Evolutionary conservation across 2,797 vertebrate genomes (phyloP).

Genomic region (Leptatherina wallacei): DNA sequence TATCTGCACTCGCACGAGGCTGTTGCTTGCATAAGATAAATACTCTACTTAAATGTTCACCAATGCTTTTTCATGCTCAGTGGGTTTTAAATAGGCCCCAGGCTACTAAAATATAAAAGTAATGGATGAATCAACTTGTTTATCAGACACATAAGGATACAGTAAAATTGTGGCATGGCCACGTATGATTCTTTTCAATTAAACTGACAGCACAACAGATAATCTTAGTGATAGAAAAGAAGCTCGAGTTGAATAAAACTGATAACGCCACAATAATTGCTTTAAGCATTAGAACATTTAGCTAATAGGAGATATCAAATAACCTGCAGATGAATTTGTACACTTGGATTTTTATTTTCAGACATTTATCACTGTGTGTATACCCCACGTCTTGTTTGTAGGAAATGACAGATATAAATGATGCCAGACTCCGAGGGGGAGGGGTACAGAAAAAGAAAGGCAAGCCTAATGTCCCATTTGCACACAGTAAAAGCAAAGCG

Average conservation of each 20-base stretch:
- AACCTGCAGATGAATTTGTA: conserved; percentile 47
- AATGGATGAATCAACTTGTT: conserved; percentile 53
- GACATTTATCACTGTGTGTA: conserved; percentile 74
- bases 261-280: conserved; percentile 39
- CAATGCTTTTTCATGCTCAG: conserved; percentile 38
- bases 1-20: conserved; percentile 37
- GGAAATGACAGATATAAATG: conserved; percentile 86
- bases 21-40: conserved; percentile 42
- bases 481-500: conserved; percentile 73
- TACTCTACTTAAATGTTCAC: conserved; percentile 28
- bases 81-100: conserved; percentile 19
- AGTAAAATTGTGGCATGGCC: conserved; percentile 34
- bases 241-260: conserved; percentile 28
- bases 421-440: conserved; percentile 80
- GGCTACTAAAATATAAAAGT: conserved; percentile 46
- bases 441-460: conserved; percentile 77
- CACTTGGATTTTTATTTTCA: conserved; percentile 46
- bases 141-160: conserved; percentile 23
- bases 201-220: conserved; percentile 19
- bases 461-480: conserved; percentile 83
- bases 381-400: conserved; percentile 81
- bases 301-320: conserved; percentile 33
- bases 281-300: conserved; percentile 30
- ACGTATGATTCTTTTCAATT: conserved; percentile 12
- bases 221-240: conserved; percentile 17